phyloP scores from a whole-genome alignment of 2,113 vertebrate species.

The Rhinopomastus cyanomelas region DNA sequence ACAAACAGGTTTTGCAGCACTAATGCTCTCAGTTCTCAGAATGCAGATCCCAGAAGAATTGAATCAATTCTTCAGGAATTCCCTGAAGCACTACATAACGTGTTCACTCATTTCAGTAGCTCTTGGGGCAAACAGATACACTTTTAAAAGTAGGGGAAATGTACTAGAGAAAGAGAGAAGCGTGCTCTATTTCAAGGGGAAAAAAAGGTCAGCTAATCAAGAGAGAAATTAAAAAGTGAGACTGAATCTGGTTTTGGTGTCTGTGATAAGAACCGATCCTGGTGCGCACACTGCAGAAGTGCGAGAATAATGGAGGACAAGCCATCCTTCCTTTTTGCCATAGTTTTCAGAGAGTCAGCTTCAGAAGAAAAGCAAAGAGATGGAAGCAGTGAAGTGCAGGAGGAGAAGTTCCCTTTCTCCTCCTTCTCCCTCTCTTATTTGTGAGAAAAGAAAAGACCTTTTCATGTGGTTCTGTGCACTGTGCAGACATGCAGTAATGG shows the following conservation, averaged over 20 bases:
- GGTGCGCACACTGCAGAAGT: not conserved
- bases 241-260: not conserved
- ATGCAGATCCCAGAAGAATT: conserved; percentile 49
- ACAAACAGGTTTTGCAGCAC: conserved; percentile 51
- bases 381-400: not conserved
- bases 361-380: not conserved
- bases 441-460: not conserved
- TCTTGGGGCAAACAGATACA: conserved; percentile 34
- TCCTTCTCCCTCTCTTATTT: not conserved
- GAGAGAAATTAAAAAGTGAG: not conserved
- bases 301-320: not conserved
- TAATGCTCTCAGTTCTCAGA: conserved; percentile 41
- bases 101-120: conserved; percentile 9
- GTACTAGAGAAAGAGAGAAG: not conserved
- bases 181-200: conserved; percentile 13
- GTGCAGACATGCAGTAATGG: not conserved
- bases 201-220: not conserved
- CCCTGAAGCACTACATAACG: conserved; percentile 36
- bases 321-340: not conserved
- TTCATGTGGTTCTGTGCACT: not conserved
- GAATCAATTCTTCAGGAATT: conserved; percentile 58
- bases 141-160: not conserved
- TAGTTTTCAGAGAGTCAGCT: not conserved
- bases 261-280: not conserved
- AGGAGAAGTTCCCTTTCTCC: not conserved